Percentiles rank a stretch among this genome's conserved stretches.
These are phyloP conservation scores for Eilema sororculum DNA, from an alignment of 2,888 invertebrate genomes.

Conservation along the genomic window DNA sequence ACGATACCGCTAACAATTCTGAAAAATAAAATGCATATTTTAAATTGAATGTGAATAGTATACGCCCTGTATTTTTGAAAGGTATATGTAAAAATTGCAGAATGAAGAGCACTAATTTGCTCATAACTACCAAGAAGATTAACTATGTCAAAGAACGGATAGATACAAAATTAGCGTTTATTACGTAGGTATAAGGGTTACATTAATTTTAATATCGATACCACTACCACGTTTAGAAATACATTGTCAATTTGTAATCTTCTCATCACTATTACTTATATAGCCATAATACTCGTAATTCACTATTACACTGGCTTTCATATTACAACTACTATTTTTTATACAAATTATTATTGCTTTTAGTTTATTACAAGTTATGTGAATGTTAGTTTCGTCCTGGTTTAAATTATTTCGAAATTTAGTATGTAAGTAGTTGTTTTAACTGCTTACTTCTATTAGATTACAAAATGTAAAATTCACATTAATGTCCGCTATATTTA, in stretches of 20 bases:
- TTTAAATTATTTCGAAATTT: background rate
- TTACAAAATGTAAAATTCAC: background rate
- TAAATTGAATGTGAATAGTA: background rate
- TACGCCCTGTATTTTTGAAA: background rate
- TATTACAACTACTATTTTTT: no score
- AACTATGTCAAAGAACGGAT: background rate
- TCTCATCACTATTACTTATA: background rate
- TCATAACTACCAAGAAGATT: background rate
- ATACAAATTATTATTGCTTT: background rate
- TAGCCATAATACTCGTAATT: no score
- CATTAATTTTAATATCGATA: slow-evolving; percentile 11
- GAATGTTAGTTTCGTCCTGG: background rate
- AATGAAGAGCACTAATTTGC: background rate
- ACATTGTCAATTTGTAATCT: background rate
- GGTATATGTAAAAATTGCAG: background rate
- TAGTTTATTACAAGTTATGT: background rate
- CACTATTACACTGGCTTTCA: no score
- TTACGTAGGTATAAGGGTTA: background rate
- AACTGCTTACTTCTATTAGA: background rate
- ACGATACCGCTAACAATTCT: slow-evolving; percentile 79
- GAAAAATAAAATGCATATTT: slow-evolving; percentile 63
- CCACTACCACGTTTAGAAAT: background rate
- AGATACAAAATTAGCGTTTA: background rate
- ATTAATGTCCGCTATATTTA: background rate
- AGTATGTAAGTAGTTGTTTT: no score